Evolutionary conservation across 1,140 invertebrate genomes (phyloP).

Genomic region (Neotoxoptera formosana): DNA sequence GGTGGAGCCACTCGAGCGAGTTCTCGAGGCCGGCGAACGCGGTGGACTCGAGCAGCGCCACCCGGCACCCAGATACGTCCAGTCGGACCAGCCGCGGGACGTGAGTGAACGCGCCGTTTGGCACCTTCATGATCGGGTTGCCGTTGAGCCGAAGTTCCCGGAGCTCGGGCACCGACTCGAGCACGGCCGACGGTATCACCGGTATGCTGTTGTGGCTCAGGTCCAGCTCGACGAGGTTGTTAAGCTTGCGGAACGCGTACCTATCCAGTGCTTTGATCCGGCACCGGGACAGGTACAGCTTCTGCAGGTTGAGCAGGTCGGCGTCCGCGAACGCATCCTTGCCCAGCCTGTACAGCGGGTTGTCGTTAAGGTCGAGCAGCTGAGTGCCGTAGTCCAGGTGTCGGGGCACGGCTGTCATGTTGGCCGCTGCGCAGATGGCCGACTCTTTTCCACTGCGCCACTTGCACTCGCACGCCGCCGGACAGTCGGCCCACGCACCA

Average conservation of each 20-base stretch:
- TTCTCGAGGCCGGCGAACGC: conserved; percentile 76
- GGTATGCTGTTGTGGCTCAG: conserved; percentile 76
- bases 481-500: conserved; percentile 67
- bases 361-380: conserved; percentile 78
- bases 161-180: conserved; percentile 75
- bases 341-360: conserved; percentile 71
- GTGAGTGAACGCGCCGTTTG: conserved; percentile 73
- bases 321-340: conserved; percentile 76
- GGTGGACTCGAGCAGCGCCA: conserved; percentile 71
- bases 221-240: conserved; percentile 80
- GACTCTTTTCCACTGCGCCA: conserved; percentile 87
- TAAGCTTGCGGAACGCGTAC: conserved; percentile 74
- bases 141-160: conserved; percentile 76
- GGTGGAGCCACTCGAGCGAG: conserved; percentile 76
- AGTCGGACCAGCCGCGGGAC: conserved; percentile 75
- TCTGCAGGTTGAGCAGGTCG: conserved; percentile 79
- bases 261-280: conserved; percentile 70
- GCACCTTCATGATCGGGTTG: conserved; percentile 75
- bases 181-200: conserved; percentile 73
- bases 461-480: conserved; percentile 80
- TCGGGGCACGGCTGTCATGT: conserved; percentile 73
- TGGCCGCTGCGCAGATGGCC: conserved; percentile 76
- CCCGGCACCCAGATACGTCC: conserved; percentile 75
- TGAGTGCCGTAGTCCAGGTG: conserved; percentile 78
- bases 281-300: conserved; percentile 75